phyloP scores from a whole-genome alignment of 2,888 invertebrate genomes.

The Dilophus febrilis region DNA sequence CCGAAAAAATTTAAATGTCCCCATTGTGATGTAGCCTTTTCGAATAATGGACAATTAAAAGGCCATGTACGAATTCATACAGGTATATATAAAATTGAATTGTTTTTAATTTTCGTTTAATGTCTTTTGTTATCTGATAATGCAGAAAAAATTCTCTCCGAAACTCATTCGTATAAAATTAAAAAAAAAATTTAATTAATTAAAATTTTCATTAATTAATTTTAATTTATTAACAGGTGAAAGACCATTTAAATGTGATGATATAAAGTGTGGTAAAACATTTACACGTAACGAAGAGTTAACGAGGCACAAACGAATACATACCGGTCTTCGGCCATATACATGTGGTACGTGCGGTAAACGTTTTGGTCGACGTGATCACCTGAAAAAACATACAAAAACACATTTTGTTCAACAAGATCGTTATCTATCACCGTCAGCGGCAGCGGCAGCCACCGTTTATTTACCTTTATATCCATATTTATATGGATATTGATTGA shows the following conservation, averaged over 20 bases:
- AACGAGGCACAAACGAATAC: constrained; percentile 80
- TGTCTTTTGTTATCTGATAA: neutral
- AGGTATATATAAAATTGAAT: constrained; percentile 33
- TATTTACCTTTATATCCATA: constrained; percentile 43
- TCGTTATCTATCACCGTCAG: constrained; percentile 42
- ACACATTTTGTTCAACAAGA: constrained; percentile 45
- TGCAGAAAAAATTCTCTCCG: neutral
- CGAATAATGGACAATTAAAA: constrained; percentile 84
- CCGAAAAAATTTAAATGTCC: constrained; percentile 87
- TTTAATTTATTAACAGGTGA: constrained; percentile 38
- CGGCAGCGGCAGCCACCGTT: too few species aligned
- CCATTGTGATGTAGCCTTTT: constrained; percentile 77
- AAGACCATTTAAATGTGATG: constrained; percentile 74
- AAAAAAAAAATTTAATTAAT: neutral
- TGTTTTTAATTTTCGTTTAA: neutral
- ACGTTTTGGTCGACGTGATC: constrained; percentile 84
- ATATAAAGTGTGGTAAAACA: constrained; percentile 69
- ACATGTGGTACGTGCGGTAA: constrained; percentile 79
- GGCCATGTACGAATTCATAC: constrained; percentile 86
- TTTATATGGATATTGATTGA: constrained; percentile 38
- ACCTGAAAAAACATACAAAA: constrained; percentile 74
- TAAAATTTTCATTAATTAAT: neutral
- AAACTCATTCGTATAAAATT: neutral
- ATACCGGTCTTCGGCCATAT: constrained; percentile 72
- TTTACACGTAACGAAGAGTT: constrained; percentile 85